These are phyloP conservation scores for Sylvilagus bachmani DNA, from an alignment of 2,113 vertebrate genomes.

Conservation along the genomic window DNA sequence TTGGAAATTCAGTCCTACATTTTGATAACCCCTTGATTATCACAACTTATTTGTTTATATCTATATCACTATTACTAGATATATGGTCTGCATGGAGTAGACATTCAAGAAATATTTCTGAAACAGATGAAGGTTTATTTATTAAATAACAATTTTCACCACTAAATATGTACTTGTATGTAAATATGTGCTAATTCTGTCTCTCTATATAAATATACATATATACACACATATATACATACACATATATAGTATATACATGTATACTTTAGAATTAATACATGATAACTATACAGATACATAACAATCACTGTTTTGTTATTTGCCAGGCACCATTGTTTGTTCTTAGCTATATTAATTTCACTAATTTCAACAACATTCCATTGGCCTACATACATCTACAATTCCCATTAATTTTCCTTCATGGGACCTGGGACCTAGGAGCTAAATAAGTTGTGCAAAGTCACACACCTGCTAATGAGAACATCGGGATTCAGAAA, in stretches of 20 bases:
- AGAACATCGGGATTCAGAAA: neutral
- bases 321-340: neutral
- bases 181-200: neutral
- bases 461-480: neutral
- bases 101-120: neutral
- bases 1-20: conserved; percentile 13
- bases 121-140: neutral
- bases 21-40: neutral
- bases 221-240: neutral
- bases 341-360: neutral
- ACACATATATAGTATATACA: too few species aligned
- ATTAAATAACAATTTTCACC: neutral
- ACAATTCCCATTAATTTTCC: neutral
- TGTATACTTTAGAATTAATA: neutral
- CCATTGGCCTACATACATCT: neutral
- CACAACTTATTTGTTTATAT: neutral
- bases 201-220: neutral
- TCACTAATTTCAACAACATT: neutral
- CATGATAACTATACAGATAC: neutral
- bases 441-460: neutral
- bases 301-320: neutral
- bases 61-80: neutral
- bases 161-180: neutral
- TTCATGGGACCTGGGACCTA: neutral
- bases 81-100: neutral